Percentiles rank a stretch among this genome's conserved stretches.
phyloP scores from a whole-genome alignment of 2,797 vertebrate genomes.

The Chromobotia macracanthus region DNA sequence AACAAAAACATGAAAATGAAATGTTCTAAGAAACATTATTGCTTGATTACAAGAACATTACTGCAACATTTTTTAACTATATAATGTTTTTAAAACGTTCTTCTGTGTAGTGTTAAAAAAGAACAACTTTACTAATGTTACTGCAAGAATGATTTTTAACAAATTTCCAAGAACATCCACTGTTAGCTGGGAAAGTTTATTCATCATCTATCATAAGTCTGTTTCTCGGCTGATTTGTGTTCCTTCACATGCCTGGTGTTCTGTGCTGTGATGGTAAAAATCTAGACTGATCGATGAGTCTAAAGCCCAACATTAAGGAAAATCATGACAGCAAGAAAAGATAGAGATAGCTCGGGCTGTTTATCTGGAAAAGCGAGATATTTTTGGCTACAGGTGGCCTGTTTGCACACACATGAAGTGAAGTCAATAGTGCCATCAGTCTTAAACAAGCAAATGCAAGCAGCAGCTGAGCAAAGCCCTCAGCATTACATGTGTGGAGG shows the following conservation, averaged over 20 bases:
- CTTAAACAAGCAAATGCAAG: conserved; percentile 49
- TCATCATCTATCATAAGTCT: conserved; percentile 17
- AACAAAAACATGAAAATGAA: too few relatives aligned
- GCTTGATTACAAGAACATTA: too few relatives aligned
- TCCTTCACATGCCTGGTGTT: background rate
- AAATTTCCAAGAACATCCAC: too few relatives aligned
- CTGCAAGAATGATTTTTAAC: too few relatives aligned
- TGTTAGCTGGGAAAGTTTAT: too few relatives aligned
- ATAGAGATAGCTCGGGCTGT: conserved; percentile 18
- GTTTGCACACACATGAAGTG: conserved; percentile 40
- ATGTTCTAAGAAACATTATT: too few relatives aligned
- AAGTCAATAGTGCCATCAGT: conserved; percentile 43
- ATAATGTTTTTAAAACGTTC: too few relatives aligned
- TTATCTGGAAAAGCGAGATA: conserved; percentile 46
- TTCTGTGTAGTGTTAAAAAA: too few relatives aligned
- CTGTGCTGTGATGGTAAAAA: conserved; percentile 3
- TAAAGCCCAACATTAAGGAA: conserved; percentile 28
- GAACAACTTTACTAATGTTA: too few relatives aligned
- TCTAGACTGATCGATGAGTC: conserved; percentile 31
- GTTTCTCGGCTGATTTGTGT: conserved; percentile 1
- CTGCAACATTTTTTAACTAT: too few relatives aligned
- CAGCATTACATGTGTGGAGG: conserved; percentile 51
- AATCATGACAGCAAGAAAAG: conserved; percentile 38
- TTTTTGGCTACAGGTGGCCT: conserved; percentile 40
- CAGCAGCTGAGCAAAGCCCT: conserved; percentile 42